Evolutionary conservation across 2,888 invertebrate species (phyloP), one percentile per base, ranked within the genome.

Genomic region (Drosophila stalkeri): DNA sequence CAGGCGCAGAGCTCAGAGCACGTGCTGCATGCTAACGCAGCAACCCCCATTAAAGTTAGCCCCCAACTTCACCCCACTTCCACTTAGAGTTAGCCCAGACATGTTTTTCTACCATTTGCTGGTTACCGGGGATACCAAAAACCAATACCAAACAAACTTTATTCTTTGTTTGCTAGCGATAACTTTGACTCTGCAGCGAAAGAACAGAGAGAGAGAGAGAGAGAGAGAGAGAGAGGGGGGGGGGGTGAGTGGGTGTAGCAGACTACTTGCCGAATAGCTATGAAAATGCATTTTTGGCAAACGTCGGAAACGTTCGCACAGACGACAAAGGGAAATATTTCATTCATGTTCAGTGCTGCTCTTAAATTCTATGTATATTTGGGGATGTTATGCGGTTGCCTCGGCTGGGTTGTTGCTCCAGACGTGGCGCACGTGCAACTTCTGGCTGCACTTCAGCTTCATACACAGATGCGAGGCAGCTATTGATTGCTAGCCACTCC

Each of bases 231-330:
- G 16, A 37, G 37, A 37, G 6, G 6, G 37, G 16, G 37, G 2
- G 16, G 37, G 14, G 6, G 7, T 39, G 16, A 39, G 37, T 39
- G 14, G 37, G 23, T 60, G 44, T 37, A 44, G 41, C 72, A 44
- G 60, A 59, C 44, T 27, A 41, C 23, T 66, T 51, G 41, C 46
- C 63, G 60, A 72, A 81, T 77, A 76, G 81, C 72, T 65, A 74
- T 80, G 74, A 84, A 86, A 76, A 86, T 82, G 89, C 82, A 81
- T 74, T 73, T 80, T 81, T 72, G 82, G 69, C 62, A 74, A 77
- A 67, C 33, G 66, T 60, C 14, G 43, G 55, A 65, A 72, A 64
- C 72, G 4, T 68, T 31, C 33, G n/a, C 47, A 41, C 59, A 67
- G 64, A 67, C 72, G 46, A 64, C 44, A 20, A 31, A 37, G 37